Evolutionary conservation across 2,888 invertebrate genomes (phyloP).

Genomic region (Agrochola macilenta): DNA sequence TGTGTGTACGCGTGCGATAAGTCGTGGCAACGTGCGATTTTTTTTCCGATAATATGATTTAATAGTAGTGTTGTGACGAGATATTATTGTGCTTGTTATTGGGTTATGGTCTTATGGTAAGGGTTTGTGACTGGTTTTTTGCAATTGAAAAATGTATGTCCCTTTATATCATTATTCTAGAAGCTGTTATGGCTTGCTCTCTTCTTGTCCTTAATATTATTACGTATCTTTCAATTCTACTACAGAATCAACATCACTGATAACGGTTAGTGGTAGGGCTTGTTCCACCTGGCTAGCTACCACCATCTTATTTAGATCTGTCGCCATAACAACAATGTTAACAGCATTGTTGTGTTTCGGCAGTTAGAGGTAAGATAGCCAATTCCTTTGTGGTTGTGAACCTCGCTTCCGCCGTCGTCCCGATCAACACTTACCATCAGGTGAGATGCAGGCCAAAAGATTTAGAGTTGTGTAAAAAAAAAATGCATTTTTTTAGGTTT

Average conservation of each 20-base stretch:
- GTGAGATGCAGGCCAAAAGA: no score
- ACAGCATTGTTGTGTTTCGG: no score
- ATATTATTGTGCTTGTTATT: constrained; percentile 41
- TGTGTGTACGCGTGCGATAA: constrained; percentile 63
- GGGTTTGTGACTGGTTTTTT: not conserved
- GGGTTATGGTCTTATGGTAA: constrained; percentile 9
- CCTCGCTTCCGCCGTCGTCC: no score
- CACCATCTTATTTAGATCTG: no score
- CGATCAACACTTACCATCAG: no score
- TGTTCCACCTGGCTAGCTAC: no score
- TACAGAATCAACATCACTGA: not conserved
- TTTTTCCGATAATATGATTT: constrained; percentile 50
- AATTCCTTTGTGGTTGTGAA: no score
- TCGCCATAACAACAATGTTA: no score
- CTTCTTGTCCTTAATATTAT: not conserved
- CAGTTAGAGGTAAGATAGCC: no score
- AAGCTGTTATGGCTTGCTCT: not conserved
- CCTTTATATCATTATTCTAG: not conserved
- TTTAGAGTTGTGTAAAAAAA: no score
- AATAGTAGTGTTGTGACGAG: constrained; percentile 38
- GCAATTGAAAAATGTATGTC: not conserved
- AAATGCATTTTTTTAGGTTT: not conserved
- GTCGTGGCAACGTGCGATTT: constrained; percentile 58
- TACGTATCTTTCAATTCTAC: not conserved
- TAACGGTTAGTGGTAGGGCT: no score